Evolutionary conservation across 2,113 vertebrate species (phyloP).

Genomic region (Cranoglanis bouderius): DNA sequence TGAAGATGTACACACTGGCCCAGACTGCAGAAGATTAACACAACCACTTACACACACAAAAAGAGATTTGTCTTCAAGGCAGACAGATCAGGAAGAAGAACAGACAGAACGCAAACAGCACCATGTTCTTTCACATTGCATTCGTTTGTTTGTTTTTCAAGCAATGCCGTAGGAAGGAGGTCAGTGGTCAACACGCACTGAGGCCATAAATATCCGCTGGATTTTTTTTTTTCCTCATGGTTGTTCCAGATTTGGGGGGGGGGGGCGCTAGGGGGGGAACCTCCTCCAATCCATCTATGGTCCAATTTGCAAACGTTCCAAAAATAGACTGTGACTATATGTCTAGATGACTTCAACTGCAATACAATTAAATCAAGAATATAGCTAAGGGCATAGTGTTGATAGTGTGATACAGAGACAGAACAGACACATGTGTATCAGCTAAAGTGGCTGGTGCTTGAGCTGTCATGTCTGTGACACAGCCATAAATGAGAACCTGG

Average conservation of each 20-base stretch:
- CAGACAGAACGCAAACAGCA: neutral
- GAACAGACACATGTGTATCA: constrained; percentile 20
- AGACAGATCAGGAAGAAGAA: too few species aligned
- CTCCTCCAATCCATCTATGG: too few species aligned
- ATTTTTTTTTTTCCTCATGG: neutral
- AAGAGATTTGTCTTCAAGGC: constrained; percentile 53
- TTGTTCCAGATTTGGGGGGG: neutral
- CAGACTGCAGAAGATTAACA: constrained; percentile 47
- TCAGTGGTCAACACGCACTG: neutral
- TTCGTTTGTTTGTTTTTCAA: neutral
- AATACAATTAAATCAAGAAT: neutral
- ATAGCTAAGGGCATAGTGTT: constrained; percentile 21
- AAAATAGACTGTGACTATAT: neutral
- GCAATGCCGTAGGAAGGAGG: neutral
- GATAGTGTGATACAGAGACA: neutral
- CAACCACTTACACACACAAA: constrained; percentile 17
- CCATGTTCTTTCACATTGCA: neutral
- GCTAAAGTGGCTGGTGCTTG: constrained; percentile 10
- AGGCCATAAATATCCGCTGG: neutral
- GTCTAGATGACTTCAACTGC: neutral
- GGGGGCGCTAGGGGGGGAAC: too few species aligned
- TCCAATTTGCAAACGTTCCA: constrained; percentile 12
- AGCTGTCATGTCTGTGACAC: constrained; percentile 32
- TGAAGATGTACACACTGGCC: constrained; percentile 14
- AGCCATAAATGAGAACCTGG: constrained; percentile 41